Percentiles rank a stretch among this genome's conserved stretches.
Evolutionary conservation across 2,888 invertebrate genomes (phyloP).

Genomic region (Patella pellucida): DNA sequence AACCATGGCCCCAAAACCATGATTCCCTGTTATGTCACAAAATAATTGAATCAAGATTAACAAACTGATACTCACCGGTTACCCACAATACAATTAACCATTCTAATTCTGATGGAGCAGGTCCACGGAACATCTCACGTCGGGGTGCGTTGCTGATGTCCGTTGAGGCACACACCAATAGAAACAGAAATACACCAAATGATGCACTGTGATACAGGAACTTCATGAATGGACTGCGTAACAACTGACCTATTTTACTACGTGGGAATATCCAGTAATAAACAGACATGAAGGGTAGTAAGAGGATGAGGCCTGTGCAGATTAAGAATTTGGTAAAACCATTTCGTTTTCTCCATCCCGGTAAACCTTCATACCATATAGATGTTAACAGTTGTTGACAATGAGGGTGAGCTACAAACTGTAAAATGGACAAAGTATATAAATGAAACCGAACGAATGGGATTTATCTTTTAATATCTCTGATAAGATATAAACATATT

Average conservation of each 20-base stretch:
- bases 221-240: constrained; percentile 76
- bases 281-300: constrained; percentile 72
- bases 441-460: not conserved
- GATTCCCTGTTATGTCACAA: too few species aligned
- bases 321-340: constrained; percentile 72
- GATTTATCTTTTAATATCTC: not conserved
- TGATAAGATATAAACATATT: too few species aligned
- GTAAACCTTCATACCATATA: constrained; percentile 75
- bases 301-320: constrained; percentile 70
- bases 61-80: constrained; percentile 66
- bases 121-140: constrained; percentile 69
- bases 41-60: not conserved
- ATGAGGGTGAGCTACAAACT: constrained; percentile 76
- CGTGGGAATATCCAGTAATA: constrained; percentile 74
- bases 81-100: constrained; percentile 74
- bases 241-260: constrained; percentile 72
- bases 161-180: constrained; percentile 73
- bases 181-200: constrained; percentile 74
- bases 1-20: too few species aligned
- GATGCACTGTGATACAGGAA: constrained; percentile 75
- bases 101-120: constrained; percentile 73
- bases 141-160: constrained; percentile 60
- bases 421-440: constrained; percentile 30
- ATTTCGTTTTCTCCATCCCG: constrained; percentile 72
- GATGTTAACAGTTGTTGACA: constrained; percentile 75